A percentile compares a stretch with the other conserved stretches of the same genome.
Conservation (phyloP, 2,888 invertebrate genomes). For the Hyppa rectilinea region DNA sequence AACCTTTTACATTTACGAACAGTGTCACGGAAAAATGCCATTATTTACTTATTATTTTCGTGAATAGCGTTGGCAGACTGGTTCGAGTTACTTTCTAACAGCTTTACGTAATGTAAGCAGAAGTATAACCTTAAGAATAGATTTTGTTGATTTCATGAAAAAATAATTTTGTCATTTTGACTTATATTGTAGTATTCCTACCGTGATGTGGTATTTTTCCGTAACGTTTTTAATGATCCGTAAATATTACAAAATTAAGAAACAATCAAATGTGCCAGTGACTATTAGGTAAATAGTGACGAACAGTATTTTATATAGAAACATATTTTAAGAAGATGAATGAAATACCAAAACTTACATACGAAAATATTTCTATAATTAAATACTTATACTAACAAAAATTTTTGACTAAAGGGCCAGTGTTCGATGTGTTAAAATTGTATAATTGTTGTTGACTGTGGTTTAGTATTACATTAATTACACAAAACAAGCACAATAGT, state of each 20-base stretch:
- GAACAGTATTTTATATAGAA: constrained; percentile 68
- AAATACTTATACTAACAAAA: constrained; percentile 89
- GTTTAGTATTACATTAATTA: constrained; percentile 69
- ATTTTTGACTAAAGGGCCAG: constrained; percentile 87
- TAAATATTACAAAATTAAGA: constrained; percentile 64
- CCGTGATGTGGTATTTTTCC: constrained; percentile 54
- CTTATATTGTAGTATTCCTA: constrained; percentile 21
- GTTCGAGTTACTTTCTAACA: constrained; percentile 12
- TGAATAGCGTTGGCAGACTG: constrained; percentile 3
- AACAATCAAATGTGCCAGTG: constrained; percentile 76
- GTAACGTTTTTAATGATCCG: constrained; percentile 53
- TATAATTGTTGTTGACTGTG: constrained; percentile 64
- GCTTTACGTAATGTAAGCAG: constrained; percentile 26
- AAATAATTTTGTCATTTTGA: constrained; percentile 20
- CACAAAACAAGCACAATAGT: constrained; percentile 77
- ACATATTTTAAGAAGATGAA: constrained; percentile 68
- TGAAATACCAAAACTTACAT: constrained; percentile 78
- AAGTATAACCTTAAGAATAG: constrained; percentile 28
- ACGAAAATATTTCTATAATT: constrained; percentile 75
- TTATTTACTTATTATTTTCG: constrained; percentile 29
- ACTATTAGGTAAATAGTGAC: constrained; percentile 72
- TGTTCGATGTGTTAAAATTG: constrained; percentile 84
- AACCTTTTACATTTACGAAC: constrained; percentile 49
- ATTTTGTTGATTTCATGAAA: constrained; percentile 20
- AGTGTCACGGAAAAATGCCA: constrained; percentile 59